Base-by-base conservation (phyloP, 2,888 invertebrate species). In the Formica aserva region DNA sequence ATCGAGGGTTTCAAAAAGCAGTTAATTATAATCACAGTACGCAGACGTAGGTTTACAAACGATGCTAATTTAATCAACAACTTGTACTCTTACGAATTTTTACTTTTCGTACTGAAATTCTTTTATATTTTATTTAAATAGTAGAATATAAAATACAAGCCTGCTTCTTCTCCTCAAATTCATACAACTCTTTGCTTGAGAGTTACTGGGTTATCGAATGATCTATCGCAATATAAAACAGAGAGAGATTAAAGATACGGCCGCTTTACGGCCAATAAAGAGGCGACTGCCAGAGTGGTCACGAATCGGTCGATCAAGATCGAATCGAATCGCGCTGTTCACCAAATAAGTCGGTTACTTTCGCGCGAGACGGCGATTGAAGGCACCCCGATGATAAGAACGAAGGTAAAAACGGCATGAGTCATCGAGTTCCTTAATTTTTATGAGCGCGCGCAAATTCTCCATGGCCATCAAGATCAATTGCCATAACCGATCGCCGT, bases 401-500 rank as follows among this genome's bases (percentile, higher is more conserved):
- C 60, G 60, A 41, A 67, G 78, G 22, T 72, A 72, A 80, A 80
- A 80, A 80, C 57, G 18, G 45, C 60, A 1, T 80, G 78, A 80
- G 78, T 80, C 78, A 72, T 32, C 72, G 60, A 22, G 55, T 76
- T 81, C 76, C 76, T 76, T 38, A 38, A 81, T 81, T 75, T 81
- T 81, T 63, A 63, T n/a, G 81, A 48, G 75, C 63, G 29, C 76
- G 18, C 74, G 72, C 48, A 48, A 48, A 75, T 81, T 81, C 29
- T 65, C 18, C 76, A 81, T 63, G 76, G 76, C 41, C 81, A 81
- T 81, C 52, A 45, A 63, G 81, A 76, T 81, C 81, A 81, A 81
- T 81, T 81, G 81, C 74, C 81, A 81, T 38, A 75, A 65, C 76
- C 76, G 81, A 81, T 81, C 63, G 76, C 3, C 65, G 52, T 76